phyloP scores from a whole-genome alignment of 2,888 invertebrate species.

The Eilema griseolum region DNA sequence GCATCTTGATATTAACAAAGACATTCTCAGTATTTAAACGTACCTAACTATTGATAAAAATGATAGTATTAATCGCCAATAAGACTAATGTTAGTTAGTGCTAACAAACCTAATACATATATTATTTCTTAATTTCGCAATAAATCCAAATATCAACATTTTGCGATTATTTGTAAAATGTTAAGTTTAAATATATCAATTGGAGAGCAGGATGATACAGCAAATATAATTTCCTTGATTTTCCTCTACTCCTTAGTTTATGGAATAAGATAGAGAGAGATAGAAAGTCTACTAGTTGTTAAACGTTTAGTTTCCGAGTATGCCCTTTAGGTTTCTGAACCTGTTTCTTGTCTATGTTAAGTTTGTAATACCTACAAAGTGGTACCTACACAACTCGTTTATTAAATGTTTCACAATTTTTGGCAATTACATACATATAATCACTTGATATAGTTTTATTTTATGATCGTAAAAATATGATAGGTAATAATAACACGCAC shows the following conservation, averaged over 20 bases:
- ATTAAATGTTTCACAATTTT: not conserved
- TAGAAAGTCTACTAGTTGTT: not conserved
- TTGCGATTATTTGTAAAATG: too few species aligned
- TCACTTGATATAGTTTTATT: not conserved
- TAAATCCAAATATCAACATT: not conserved
- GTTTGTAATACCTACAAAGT: not conserved
- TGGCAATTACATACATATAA: not conserved
- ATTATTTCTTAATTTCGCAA: not conserved
- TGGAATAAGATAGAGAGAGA: not conserved
- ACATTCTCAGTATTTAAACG: not conserved
- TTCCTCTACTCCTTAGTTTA: not conserved
- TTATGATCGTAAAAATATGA: slow-evolving; percentile 18
- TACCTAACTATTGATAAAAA: too few species aligned
- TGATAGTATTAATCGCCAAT: not conserved
- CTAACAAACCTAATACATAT: not conserved
- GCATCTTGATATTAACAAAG: not conserved
- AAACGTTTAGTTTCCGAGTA: not conserved
- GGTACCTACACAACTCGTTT: not conserved
- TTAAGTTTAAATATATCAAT: not conserved
- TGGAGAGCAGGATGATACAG: not conserved
- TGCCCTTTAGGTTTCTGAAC: not conserved
- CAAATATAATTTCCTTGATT: not conserved
- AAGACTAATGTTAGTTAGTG: not conserved
- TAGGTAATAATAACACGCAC: slow-evolving; percentile 39
- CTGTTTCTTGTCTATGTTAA: not conserved